A percentile compares a stretch with the other conserved stretches of the same genome.
phyloP scores from a whole-genome alignment of 2,113 vertebrate species.

The Macquaria australasica region DNA sequence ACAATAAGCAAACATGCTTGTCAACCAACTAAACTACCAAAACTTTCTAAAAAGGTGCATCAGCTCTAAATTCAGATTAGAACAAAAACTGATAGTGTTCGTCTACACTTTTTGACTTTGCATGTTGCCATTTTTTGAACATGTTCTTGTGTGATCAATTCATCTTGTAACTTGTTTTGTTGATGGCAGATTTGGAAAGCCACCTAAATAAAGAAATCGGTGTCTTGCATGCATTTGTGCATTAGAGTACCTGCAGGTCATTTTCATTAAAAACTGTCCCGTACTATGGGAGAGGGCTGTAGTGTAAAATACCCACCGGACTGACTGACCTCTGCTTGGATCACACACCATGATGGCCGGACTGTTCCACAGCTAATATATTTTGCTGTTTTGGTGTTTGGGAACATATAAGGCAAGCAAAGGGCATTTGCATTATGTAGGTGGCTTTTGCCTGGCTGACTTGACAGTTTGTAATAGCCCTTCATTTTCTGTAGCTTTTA shows the following conservation, averaged over 20 bases:
- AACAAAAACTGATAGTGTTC: background rate
- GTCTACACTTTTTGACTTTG: background rate
- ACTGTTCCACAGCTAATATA: slow-evolving; percentile 20
- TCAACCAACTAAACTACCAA: slow-evolving; percentile 1
- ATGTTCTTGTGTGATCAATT: background rate
- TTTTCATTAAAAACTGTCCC: slow-evolving; percentile 4
- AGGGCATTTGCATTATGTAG: slow-evolving; percentile 21
- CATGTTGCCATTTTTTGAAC: background rate
- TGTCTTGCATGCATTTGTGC: background rate
- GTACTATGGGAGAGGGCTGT: background rate
- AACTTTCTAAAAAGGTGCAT: background rate
- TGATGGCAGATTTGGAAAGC: background rate
- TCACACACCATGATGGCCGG: slow-evolving; percentile 25
- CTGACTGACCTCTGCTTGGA: slow-evolving; percentile 27
- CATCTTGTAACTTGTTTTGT: background rate
- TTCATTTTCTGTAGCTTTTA: slow-evolving; percentile 31
- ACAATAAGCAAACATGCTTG: background rate
- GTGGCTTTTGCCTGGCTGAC: slow-evolving; percentile 1
- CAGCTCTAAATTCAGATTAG: background rate
- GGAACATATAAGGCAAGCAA: slow-evolving; percentile 19
- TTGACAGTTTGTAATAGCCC: slow-evolving; percentile 15
- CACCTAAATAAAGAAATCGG: background rate
- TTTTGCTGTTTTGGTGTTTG: slow-evolving; percentile 29
- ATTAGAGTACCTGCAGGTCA: background rate
- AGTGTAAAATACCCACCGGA: slow-evolving; percentile 9